phyloP scores from a whole-genome alignment of 2,797 vertebrate species.

The Miichthys miiuy region DNA sequence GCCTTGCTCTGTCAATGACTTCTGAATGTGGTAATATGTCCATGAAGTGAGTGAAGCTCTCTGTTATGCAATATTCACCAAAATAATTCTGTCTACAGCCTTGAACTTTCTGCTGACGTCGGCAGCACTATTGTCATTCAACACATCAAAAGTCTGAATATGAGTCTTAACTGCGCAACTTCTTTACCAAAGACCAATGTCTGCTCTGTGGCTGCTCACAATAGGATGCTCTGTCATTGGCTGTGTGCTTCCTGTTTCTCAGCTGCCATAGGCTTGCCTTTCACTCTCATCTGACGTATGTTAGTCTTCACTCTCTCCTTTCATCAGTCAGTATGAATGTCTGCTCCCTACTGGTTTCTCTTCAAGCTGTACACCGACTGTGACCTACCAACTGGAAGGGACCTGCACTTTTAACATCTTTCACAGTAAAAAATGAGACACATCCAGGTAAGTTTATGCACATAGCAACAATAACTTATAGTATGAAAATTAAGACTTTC shows the following conservation, averaged over 20 bases:
- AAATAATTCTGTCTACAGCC: conserved; percentile 46
- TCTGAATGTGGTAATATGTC: conserved; percentile 2
- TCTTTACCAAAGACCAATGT: conserved; percentile 35
- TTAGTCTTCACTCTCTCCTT: conserved; percentile 17
- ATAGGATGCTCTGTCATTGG: conserved; percentile 49
- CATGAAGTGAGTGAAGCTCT: conserved; percentile 7
- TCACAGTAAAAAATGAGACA: conserved; percentile 21
- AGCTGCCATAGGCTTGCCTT: conserved; percentile 33
- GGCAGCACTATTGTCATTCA: conserved; percentile 29
- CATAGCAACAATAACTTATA: not conserved
- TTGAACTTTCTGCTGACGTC: conserved; percentile 55
- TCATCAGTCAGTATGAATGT: conserved; percentile 36
- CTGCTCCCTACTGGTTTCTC: conserved; percentile 19
- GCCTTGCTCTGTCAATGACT: conserved; percentile 1
- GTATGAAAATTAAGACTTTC: not conserved
- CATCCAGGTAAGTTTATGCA: conserved; percentile 44
- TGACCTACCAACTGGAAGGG: not conserved
- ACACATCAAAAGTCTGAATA: conserved; percentile 40
- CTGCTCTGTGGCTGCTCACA: conserved; percentile 34
- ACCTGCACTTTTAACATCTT: not conserved
- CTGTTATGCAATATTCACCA: conserved; percentile 33
- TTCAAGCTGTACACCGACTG: conserved; percentile 9
- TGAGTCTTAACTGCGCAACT: conserved; percentile 57
- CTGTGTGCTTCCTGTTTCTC: conserved; percentile 15
- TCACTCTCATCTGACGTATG: conserved; percentile 37